Evolutionary conservation across 2,888 invertebrate genomes (phyloP).

Genomic region (Erynnis tages): DNA sequence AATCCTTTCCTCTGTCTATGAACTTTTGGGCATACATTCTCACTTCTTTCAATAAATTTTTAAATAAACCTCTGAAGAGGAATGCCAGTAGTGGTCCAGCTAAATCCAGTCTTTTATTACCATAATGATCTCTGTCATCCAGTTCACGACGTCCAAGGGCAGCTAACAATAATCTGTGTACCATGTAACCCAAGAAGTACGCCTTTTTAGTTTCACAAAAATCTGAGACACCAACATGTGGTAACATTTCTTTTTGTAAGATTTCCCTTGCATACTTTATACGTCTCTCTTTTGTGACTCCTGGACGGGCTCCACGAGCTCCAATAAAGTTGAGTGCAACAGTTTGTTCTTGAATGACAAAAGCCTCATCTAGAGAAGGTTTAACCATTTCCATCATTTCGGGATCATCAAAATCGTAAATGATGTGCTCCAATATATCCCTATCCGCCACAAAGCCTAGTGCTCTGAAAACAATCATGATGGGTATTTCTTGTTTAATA

Average conservation of each 20-base stretch:
- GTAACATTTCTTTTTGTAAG: constrained; percentile 99
- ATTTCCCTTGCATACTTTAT: constrained; percentile 99
- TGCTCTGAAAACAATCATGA: constrained; percentile 99
- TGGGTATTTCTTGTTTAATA: constrained; percentile 99
- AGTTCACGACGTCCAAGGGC: constrained; percentile 97
- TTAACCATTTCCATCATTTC: constrained; percentile 99
- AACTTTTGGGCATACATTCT: constrained; percentile 99
- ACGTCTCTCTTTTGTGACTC: constrained; percentile 99
- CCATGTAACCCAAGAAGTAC: constrained; percentile 99
- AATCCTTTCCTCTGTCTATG: constrained; percentile 99
- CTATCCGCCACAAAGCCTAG: constrained; percentile 99
- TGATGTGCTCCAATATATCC: constrained; percentile 99
- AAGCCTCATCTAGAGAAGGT: constrained; percentile 99
- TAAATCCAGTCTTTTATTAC: constrained; percentile 98
- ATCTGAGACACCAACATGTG: constrained; percentile 99
- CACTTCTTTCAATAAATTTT: constrained; percentile 98
- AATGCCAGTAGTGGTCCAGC: constrained; percentile 98
- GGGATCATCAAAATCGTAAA: constrained; percentile 99
- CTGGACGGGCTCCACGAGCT: constrained; percentile 97
- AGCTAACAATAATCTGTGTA: constrained; percentile 96
- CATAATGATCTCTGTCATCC: constrained; percentile 99
- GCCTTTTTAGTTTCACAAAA: constrained; percentile 99
- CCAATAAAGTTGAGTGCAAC: constrained; percentile 99
- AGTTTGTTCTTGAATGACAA: constrained; percentile 99
- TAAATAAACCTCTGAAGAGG: constrained; percentile 97